Conservation (phyloP, 2,888 invertebrate species). For the Limnephilus marmoratus region DNA sequence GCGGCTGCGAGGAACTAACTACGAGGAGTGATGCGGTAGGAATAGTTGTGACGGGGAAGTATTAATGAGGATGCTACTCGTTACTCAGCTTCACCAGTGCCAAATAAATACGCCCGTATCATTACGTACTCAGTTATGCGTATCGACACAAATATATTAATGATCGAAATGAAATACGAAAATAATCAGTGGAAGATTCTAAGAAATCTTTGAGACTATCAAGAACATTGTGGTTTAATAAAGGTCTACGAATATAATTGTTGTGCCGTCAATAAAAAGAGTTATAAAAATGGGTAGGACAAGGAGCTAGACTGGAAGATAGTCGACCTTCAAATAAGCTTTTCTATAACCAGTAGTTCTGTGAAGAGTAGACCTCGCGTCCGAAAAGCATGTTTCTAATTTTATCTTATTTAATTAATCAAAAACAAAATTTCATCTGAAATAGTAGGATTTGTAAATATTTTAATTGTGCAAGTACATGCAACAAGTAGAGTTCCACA, state of each 20-base stretch:
- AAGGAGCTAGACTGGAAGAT: too few relatives aligned
- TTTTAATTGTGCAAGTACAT: too few relatives aligned
- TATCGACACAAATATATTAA: not conserved
- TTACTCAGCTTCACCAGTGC: slow-evolving; percentile 17
- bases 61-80: slow-evolving; percentile 28
- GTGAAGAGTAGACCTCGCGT: too few relatives aligned
- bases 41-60: not conserved
- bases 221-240: too few relatives aligned
- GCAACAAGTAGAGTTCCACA: too few relatives aligned
- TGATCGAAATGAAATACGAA: not conserved
- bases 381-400: too few relatives aligned
- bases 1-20: not conserved
- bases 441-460: too few relatives aligned
- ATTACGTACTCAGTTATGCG: not conserved
- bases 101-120: slow-evolving; percentile 23
- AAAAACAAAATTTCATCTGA: too few relatives aligned
- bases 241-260: too few relatives aligned
- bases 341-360: not conserved
- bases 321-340: not conserved
- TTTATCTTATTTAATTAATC: too few relatives aligned
- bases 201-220: not conserved
- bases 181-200: not conserved
- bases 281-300: not conserved
- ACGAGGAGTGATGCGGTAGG: not conserved
- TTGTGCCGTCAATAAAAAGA: too few relatives aligned